Base-by-base conservation (phyloP, 2,797 vertebrate species). In the Enteromius afrohamiltoni region DNA sequence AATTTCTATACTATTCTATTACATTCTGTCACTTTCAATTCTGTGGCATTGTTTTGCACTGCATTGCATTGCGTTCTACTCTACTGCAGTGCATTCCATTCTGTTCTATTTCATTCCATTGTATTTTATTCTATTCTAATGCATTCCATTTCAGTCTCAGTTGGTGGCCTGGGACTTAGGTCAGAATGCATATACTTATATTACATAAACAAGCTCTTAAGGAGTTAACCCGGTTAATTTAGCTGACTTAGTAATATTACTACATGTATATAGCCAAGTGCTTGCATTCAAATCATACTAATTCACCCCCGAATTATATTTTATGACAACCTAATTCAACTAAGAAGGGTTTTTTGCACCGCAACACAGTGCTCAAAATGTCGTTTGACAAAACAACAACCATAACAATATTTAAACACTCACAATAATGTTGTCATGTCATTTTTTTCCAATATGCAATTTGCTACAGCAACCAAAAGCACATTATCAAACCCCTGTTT, bases 401-500 rank as follows among this genome's bases (percentile, higher is more conserved):
- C 23, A 21, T 17, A 11, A 51, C 60, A 51, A 65, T n/a, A 45
- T 45, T 37, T 21, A 47, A 79, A 67, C 45, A 67, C 6, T 79
- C 29, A 10, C 51, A 37, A 23, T 51, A 45, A 51, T 79, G 40
- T 42, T 42, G 40, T 42, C 40, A 9, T 42, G 26, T 16, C 0
- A 5, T 51, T 64, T 29, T 47, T 42, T 45, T 17, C 42, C 21
- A 37, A 37, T 9, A 40, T 42, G 49, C 37, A 55, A 14, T 79
- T 79, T 67, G 47, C 34, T 21, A 55, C 78, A 55, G 47, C n/a
- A 19, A 13, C 31, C 37, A 14, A 69, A 79, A 53, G 31, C 47
- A 21, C 49, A 70, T 58, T 10, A n/a, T 45, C 17, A 70, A 26
- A 10, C 21, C 16, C 17, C 16, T 42, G 79, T 70, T 42, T 58